phyloP scores from a whole-genome alignment of 1,140 invertebrate species.

The Listronotus oregonensis region DNA sequence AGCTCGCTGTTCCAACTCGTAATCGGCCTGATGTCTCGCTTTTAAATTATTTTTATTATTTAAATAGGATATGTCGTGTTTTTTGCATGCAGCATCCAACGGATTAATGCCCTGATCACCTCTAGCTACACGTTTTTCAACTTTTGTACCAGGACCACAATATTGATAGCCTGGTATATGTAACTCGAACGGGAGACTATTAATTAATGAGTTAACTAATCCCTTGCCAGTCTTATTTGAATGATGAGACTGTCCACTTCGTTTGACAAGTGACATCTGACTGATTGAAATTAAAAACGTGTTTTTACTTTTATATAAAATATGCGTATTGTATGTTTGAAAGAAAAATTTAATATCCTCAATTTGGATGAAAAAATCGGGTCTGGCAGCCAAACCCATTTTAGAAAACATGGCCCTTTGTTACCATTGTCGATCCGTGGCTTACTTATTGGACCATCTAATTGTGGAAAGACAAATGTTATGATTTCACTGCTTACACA shows the following conservation, averaged over 20 bases:
- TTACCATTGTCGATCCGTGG: neutral
- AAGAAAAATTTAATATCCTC: too few species aligned
- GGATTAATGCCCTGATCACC: conserved; percentile 43
- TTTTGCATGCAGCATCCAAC: conserved; percentile 43
- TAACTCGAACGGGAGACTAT: conserved; percentile 44
- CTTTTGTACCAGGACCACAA: conserved; percentile 43
- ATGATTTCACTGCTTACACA: conserved; percentile 8
- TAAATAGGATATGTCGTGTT: conserved; percentile 45
- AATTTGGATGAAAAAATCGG: too few species aligned
- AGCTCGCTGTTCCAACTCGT: conserved; percentile 51
- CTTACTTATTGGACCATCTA: neutral
- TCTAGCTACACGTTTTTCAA: conserved; percentile 36
- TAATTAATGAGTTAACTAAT: conserved; percentile 33
- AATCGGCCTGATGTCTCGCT: conserved; percentile 53
- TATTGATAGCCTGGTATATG: conserved; percentile 36
- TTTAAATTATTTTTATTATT: conserved; percentile 47
- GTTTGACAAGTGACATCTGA: too few species aligned
- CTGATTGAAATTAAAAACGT: too few species aligned
- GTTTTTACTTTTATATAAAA: too few species aligned
- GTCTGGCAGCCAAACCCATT: too few species aligned
- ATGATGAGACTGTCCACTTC: too few species aligned
- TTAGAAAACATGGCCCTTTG: too few species aligned
- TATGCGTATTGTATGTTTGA: too few species aligned
- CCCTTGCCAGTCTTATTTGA: too few species aligned
- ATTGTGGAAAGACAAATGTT: conserved; percentile 6